A percentile compares a stretch with the other conserved stretches of the same genome.
These are phyloP conservation scores for Acridotheres tristis DNA, from an alignment of 2,797 vertebrate genomes.

Conservation along the genomic window DNA sequence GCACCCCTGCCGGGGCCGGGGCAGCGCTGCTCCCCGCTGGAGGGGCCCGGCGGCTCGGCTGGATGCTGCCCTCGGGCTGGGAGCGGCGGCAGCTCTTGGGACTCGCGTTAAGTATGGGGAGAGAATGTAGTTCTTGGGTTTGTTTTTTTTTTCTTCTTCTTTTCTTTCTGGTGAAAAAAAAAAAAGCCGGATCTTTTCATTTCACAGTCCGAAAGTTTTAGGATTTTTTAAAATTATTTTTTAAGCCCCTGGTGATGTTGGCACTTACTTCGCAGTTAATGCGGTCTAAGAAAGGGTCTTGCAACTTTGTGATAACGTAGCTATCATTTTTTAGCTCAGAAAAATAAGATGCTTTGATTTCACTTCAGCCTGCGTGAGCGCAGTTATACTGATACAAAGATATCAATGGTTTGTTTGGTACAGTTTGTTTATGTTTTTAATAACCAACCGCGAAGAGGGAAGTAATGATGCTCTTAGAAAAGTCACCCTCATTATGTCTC, in stretches of 20 bases:
- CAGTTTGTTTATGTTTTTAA: not conserved
- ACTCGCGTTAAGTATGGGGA: not conserved
- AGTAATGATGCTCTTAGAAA: not conserved
- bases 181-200: accelerated
- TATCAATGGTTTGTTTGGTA: not conserved
- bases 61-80: not conserved
- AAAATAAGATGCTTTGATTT: not conserved
- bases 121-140: no score
- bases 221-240: no score
- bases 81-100: not conserved
- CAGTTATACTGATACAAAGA: not conserved
- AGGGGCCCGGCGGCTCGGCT: not conserved
- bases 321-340: not conserved
- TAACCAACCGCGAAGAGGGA: not conserved
- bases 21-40: not conserved
- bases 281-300: not conserved
- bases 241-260: not conserved
- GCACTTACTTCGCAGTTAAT: not conserved
- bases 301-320: not conserved
- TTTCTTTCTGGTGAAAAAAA: not conserved
- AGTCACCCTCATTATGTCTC: not conserved
- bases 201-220: not conserved
- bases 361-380: accelerated
- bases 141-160: no score
- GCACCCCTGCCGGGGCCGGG: not conserved